Percentiles rank a stretch among this genome's conserved stretches.
These are phyloP conservation scores for Polymixis flavicincta DNA, from an alignment of 2,888 invertebrate genomes.

Conservation along the genomic window DNA sequence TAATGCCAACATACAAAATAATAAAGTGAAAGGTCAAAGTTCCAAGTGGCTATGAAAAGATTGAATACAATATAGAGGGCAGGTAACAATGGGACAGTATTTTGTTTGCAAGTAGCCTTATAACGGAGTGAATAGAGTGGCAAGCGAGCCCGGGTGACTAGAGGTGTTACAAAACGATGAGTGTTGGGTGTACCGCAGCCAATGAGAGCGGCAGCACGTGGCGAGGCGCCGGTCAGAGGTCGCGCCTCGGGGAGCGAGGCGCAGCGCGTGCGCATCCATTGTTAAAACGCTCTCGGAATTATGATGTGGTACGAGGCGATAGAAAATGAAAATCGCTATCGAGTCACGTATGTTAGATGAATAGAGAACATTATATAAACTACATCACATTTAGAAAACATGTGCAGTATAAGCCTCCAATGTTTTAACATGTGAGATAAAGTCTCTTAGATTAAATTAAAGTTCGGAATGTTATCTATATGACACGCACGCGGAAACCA, in stretches of 20 bases:
- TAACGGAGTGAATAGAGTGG: slow-evolving; percentile 56
- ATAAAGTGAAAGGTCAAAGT: slow-evolving; percentile 61
- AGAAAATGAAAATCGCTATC: slow-evolving; percentile 55
- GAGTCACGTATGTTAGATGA: slow-evolving; percentile 58
- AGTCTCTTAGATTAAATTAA: slow-evolving; percentile 45
- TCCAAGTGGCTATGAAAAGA: slow-evolving; percentile 55
- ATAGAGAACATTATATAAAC: slow-evolving; percentile 55
- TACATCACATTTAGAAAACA: slow-evolving; percentile 60
- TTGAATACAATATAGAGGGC: slow-evolving; percentile 53
- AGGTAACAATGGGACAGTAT: slow-evolving; percentile 64
- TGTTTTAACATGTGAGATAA: slow-evolving; percentile 44
- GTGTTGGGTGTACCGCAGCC: slow-evolving; percentile 78
- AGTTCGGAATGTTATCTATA: slow-evolving; percentile 47
- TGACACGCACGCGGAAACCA: slow-evolving; percentile 51
- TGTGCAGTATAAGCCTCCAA: slow-evolving; percentile 17
- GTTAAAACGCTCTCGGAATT: slow-evolving; percentile 69
- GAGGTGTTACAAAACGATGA: slow-evolving; percentile 69
- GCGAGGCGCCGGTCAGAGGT: slow-evolving; percentile 83
- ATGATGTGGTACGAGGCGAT: slow-evolving; percentile 58
- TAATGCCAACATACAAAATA: slow-evolving; percentile 47
- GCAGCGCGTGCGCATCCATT: slow-evolving; percentile 68
- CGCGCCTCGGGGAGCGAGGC: slow-evolving; percentile 76
- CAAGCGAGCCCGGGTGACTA: slow-evolving; percentile 59
- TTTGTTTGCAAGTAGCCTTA: slow-evolving; percentile 61
- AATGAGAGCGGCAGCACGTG: slow-evolving; percentile 87